Conservation (phyloP, 2,888 invertebrate species). For the Metallyticus violacea region DNA sequence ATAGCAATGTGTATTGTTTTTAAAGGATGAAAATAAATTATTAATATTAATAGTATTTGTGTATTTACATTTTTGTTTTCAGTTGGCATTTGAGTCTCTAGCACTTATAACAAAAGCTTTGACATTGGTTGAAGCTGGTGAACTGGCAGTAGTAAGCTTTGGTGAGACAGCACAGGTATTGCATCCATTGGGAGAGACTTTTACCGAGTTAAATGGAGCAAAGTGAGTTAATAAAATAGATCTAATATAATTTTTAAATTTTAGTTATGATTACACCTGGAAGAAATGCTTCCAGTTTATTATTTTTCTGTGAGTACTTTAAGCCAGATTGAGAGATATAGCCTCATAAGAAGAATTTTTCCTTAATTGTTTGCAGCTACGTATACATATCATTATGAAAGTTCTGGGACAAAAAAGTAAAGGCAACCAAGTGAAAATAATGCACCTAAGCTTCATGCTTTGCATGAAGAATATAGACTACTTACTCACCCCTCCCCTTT, state of each 20-base stretch:
- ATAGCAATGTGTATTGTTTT: too few relatives aligned
- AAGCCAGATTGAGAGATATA: too few relatives aligned
- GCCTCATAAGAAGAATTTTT: too few relatives aligned
- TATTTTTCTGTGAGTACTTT: too few relatives aligned
- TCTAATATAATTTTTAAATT: not conserved
- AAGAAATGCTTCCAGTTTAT: not conserved
- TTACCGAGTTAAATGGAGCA: constrained; percentile 82
- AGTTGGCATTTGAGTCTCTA: constrained; percentile 91
- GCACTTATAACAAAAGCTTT: constrained; percentile 86
- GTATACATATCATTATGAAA: too few relatives aligned
- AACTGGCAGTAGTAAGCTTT: constrained; percentile 87
- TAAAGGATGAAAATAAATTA: not conserved
- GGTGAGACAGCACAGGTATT: constrained; percentile 82
- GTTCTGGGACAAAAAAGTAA: too few relatives aligned
- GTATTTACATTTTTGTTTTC: constrained; percentile 41
- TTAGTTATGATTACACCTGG: not conserved
- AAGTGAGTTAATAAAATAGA: constrained; percentile 50
- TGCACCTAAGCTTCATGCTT: too few relatives aligned
- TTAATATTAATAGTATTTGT: not conserved
- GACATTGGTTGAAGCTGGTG: constrained; percentile 89
- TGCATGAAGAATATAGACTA: too few relatives aligned
- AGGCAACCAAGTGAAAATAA: too few relatives aligned
- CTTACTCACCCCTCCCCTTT: too few relatives aligned
- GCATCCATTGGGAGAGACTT: constrained; percentile 83
- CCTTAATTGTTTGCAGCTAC: too few relatives aligned